Percentiles rank a stretch among this genome's conserved stretches.
Evolutionary conservation across 2,113 vertebrate genomes (phyloP).

Genomic region (Phyllostomus discolor): DNA sequence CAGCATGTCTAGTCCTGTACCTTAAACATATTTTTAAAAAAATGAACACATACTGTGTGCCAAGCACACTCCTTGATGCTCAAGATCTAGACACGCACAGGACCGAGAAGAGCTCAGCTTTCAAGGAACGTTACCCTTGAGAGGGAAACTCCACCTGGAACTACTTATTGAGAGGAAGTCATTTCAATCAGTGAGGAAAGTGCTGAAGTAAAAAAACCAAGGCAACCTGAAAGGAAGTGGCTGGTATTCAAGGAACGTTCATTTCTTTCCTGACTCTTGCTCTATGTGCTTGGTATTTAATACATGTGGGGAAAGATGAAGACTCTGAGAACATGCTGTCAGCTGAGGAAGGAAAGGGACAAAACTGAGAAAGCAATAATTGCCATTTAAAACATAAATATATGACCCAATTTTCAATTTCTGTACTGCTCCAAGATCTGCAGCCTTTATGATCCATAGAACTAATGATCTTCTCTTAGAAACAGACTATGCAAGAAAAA

Average conservation of each 20-base stretch:
- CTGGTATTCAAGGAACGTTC: not conserved
- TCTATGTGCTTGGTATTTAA: not conserved
- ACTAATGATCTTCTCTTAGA: not conserved
- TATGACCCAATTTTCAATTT: not conserved
- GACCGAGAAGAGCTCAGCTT: not conserved
- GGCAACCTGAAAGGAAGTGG: not conserved
- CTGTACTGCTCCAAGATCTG: not conserved
- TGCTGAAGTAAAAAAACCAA: not conserved
- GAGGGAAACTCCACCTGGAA: not conserved
- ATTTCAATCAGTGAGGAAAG: not conserved
- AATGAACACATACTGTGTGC: not conserved
- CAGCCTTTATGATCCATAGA: not conserved
- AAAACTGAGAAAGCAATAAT: not conserved
- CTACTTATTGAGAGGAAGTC: not conserved
- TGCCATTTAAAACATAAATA: not conserved
- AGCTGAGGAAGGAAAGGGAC: not conserved
- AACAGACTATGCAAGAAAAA: not conserved
- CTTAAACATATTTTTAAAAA: not conserved
- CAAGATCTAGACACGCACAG: not conserved
- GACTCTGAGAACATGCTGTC: not conserved
- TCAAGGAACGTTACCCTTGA: not conserved
- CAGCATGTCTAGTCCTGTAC: not conserved
- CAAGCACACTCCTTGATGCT: not conserved
- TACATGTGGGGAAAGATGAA: not conserved
- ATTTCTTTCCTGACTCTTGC: not conserved